phyloP scores from a whole-genome alignment of 1,140 invertebrate species.

The Trachymyrmex septentrionalis region DNA sequence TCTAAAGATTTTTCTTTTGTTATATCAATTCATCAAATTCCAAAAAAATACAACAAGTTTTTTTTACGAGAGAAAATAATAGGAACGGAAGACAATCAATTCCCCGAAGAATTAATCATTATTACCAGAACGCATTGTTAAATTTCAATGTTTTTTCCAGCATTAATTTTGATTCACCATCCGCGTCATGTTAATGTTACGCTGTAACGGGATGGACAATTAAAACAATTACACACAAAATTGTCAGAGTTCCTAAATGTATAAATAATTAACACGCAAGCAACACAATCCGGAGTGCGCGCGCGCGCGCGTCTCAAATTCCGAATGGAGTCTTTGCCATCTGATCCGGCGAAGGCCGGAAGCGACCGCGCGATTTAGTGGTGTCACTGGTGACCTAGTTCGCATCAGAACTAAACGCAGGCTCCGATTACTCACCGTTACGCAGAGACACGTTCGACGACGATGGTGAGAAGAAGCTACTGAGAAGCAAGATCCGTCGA shows the following conservation, averaged over 20 bases:
- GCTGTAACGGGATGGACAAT: neutral
- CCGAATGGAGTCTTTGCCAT: slow-evolving; percentile 10
- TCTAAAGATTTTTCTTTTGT: neutral
- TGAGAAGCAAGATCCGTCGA: slow-evolving; percentile 4
- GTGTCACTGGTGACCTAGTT: slow-evolving; percentile 45
- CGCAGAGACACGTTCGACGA: slow-evolving; percentile 6
- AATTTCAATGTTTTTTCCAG: neutral
- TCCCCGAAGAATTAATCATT: neutral
- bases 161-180: slow-evolving; percentile 6
- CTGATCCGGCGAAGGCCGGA: slow-evolving; percentile 13
- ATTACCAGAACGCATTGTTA: neutral
- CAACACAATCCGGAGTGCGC: neutral
- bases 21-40: slow-evolving; percentile 4
- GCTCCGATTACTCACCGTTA: slow-evolving; percentile 50
- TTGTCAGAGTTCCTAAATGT: neutral
- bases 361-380: slow-evolving; percentile 43
- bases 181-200: neutral
- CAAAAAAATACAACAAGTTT: neutral
- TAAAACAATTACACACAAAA: neutral
- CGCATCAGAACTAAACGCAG: slow-evolving; percentile 6
- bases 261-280: slow-evolving; percentile 25
- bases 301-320: slow-evolving; percentile 39
- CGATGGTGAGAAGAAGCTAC: slow-evolving; percentile 5
- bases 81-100: neutral
- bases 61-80: neutral